phyloP scores from a whole-genome alignment of 2,888 invertebrate species.

The Brachycybe producta region DNA sequence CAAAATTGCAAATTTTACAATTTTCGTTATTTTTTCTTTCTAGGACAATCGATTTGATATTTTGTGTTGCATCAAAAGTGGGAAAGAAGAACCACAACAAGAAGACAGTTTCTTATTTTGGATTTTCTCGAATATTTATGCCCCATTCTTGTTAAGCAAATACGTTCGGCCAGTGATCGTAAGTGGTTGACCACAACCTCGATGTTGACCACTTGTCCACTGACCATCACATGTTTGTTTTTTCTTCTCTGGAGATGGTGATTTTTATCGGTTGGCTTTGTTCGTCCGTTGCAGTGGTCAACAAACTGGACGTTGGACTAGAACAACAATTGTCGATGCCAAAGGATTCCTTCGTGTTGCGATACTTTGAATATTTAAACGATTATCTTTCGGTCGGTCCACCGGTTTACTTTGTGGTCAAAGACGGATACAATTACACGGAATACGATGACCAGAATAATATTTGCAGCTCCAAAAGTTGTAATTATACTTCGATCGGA shows the following conservation, averaged over 20 bases:
- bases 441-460: constrained; percentile 34
- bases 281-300: constrained; percentile 72
- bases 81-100: too few species aligned
- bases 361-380: constrained; percentile 75
- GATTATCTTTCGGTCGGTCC: constrained; percentile 79
- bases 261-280: constrained; percentile 82
- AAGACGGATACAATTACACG: constrained; percentile 42
- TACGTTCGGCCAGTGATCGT: constrained; percentile 28
- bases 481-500: constrained; percentile 24
- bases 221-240: not conserved
- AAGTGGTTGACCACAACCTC: too few species aligned
- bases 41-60: constrained; percentile 60
- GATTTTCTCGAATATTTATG: constrained; percentile 73
- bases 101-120: constrained; percentile 55
- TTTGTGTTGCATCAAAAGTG: constrained; percentile 58
- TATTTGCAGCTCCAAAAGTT: constrained; percentile 32
- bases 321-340: constrained; percentile 97
- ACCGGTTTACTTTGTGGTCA: constrained; percentile 84
- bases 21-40: constrained; percentile 21
- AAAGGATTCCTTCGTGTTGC: constrained; percentile 82
- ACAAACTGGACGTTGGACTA: constrained; percentile 80
- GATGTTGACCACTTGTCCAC: not conserved
- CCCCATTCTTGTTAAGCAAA: constrained; percentile 64
- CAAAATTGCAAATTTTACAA: not conserved
- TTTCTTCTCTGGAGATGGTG: constrained; percentile 53